Evolutionary conservation across 2,888 invertebrate genomes (phyloP).

Genomic region (Pyrgus malvae): DNA sequence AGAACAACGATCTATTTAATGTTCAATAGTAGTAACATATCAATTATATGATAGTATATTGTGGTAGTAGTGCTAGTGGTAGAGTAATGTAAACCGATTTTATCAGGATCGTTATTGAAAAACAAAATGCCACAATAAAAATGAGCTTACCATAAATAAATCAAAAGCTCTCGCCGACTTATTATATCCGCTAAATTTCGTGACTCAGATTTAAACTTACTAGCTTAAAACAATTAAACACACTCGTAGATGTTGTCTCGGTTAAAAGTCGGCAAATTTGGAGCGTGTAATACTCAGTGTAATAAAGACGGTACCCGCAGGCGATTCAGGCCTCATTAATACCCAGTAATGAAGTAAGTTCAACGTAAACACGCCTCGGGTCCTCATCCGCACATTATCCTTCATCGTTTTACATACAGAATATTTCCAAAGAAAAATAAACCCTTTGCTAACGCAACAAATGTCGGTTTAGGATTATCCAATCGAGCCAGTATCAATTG

Average conservation of each 20-base stretch:
- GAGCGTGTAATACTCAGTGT: constrained; percentile 47
- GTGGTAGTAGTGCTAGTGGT: no score
- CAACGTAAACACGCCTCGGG: constrained; percentile 72
- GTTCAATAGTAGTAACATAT: no score
- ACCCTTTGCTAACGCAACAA: constrained; percentile 43
- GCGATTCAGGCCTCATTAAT: constrained; percentile 68
- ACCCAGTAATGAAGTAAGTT: constrained; percentile 75
- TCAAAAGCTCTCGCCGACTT: constrained; percentile 1
- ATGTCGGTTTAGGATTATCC: constrained; percentile 9
- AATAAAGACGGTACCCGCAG: constrained; percentile 57
- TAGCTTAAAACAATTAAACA: constrained; percentile 26
- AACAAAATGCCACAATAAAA: background rate
- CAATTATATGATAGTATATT: no score
- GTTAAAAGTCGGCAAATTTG: constrained; percentile 50
- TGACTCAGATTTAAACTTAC: constrained; percentile 18
- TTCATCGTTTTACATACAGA: constrained; percentile 51
- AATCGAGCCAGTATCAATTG: constrained; percentile 12
- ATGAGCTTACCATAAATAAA: background rate
- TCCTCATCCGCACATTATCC: constrained; percentile 63
- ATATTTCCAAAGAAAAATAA: constrained; percentile 50
- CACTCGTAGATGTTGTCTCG: constrained; percentile 22
- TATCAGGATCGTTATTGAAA: no score
- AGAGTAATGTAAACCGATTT: background rate
- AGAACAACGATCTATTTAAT: constrained; percentile 32
- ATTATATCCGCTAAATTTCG: constrained; percentile 11